Evolutionary conservation across 2,113 vertebrate species (phyloP), one percentile per base, ranked within the genome.

Genomic region (Budorcas taxicolor): DNA sequence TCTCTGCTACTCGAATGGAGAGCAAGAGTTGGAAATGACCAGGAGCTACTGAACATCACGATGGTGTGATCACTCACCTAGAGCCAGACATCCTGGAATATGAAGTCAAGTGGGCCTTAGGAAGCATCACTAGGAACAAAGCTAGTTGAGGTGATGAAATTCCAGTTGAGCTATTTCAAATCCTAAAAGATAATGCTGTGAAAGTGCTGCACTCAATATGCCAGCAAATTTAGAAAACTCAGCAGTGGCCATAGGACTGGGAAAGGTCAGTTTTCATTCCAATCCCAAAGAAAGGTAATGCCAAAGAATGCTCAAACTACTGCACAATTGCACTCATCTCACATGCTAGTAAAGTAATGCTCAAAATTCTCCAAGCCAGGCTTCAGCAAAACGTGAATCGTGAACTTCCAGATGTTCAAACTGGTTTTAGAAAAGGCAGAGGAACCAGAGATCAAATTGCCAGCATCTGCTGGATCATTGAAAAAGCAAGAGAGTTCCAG

Each of bases 381-480:
- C 8, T 67, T 67, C 16, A 67, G 33, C 16, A n/a, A n/a, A 10
- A n/a, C 0, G 0, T 67, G 62, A 67, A 19, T 2, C 1, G 2
- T 67, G 33, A 67, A 67, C 16, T n/a, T 67, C 62, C 16, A n/a
- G 62, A 67, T 67, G 16, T 67, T n/a, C 33, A n/a, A 67, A 1
- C 33, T 67, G 62, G 7, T n/a, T 67, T 67, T 67, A 67, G 33
- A 67, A 67, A 67, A 67, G 62, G 62, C 64, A 36, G 3, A 67
- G 16, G 62, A 67, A 67, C 62, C 16, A n/a, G 33, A n/a, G 16
- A 19, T 67, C 33, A 67, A 67, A 9, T 67, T 67, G 33, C 33
- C 16, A n/a, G n/a, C 33, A 19, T 67, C 16, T 0, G 33, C 16
- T 67, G 33, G 62, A 5, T n/a, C 33, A n/a, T 19, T 0, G 3